phyloP scores from a whole-genome alignment of 2,113 vertebrate genomes.

The Beaufortia kweichowensis region DNA sequence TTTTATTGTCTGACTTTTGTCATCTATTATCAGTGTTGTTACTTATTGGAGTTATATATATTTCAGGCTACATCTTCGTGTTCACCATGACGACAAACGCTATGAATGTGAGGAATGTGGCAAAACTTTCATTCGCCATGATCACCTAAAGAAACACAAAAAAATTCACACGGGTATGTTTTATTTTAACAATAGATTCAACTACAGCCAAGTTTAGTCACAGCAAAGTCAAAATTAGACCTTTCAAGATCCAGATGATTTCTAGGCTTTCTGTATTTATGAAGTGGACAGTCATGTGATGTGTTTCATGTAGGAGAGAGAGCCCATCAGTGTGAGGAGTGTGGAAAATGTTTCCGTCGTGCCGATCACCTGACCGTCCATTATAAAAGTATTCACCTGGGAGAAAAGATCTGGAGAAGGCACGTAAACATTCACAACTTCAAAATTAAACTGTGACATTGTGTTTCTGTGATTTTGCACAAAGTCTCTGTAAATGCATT shows the following conservation, averaged over 20 bases:
- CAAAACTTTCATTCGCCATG: conserved; percentile 96
- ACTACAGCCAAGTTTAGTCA: neutral
- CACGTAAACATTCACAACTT: conserved; percentile 65
- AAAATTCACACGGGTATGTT: conserved; percentile 93
- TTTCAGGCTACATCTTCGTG: conserved; percentile 88
- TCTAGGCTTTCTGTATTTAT: too few relatives aligned
- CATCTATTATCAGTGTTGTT: neutral
- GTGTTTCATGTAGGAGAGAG: conserved; percentile 81
- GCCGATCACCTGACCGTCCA: conserved; percentile 96
- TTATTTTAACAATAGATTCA: neutral
- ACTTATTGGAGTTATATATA: neutral
- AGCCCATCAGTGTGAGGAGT: conserved; percentile 97
- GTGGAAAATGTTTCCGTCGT: conserved; percentile 95
- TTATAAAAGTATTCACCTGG: conserved; percentile 94
- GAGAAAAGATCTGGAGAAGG: conserved; percentile 99
- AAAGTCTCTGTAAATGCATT: too few relatives aligned
- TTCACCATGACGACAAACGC: conserved; percentile 96
- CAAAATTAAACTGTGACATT: neutral
- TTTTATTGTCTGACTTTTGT: neutral
- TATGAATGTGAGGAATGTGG: conserved; percentile 98
- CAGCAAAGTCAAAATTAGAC: too few relatives aligned
- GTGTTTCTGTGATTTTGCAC: neutral
- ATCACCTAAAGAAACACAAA: conserved; percentile 97
- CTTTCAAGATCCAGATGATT: too few relatives aligned
- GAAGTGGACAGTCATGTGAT: neutral